These are phyloP conservation scores for Lichenostomus cassidix DNA, from an alignment of 2,113 vertebrate genomes.

Conservation along the genomic window DNA sequence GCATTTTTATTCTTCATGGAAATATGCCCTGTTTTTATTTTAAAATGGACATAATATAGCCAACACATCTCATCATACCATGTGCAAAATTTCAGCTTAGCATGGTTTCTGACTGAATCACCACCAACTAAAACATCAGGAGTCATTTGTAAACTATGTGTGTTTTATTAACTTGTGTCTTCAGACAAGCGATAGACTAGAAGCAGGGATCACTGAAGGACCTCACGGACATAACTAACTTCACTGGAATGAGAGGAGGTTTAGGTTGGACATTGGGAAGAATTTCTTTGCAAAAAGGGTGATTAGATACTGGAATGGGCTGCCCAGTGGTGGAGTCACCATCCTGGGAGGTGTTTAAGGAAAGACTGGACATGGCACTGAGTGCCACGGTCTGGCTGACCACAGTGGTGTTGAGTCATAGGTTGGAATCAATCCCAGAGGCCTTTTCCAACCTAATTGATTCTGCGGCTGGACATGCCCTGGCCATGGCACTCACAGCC, in stretches of 20 bases:
- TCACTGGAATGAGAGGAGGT: neutral
- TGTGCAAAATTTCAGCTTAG: neutral
- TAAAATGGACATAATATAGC: neutral
- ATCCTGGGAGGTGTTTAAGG: neutral
- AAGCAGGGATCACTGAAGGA: neutral
- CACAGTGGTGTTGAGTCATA: neutral
- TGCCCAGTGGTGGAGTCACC: neutral
- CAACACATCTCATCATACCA: neutral
- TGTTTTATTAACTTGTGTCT: too few relatives aligned
- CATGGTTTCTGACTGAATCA: neutral
- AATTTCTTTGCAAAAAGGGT: neutral
- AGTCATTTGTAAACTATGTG: neutral
- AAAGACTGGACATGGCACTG: neutral
- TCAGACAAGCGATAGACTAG: neutral
- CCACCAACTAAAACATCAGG: neutral
- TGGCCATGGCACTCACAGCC: neutral
- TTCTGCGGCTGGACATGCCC: too few relatives aligned
- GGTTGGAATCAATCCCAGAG: neutral
- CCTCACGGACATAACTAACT: neutral
- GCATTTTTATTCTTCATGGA: neutral
- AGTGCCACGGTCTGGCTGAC: neutral
- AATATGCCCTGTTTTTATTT: neutral
- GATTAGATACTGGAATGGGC: neutral
- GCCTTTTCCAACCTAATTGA: neutral
- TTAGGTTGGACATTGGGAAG: neutral